Base-by-base conservation (phyloP, 92 coral and sea anemone genomes). In the Epizoanthus ramosus region DNA sequence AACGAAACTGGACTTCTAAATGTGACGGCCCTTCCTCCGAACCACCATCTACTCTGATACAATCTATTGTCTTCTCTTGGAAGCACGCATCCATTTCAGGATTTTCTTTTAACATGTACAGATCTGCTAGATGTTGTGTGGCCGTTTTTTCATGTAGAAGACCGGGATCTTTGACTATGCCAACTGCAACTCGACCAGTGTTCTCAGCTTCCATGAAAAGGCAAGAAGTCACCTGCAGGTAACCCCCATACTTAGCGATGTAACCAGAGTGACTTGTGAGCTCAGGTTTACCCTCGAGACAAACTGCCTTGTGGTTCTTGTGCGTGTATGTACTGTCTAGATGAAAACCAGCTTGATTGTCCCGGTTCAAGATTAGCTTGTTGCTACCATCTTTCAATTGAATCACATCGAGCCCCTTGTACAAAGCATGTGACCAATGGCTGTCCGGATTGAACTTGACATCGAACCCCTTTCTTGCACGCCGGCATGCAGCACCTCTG, bases 351-450 rank as follows among this genome's bases (percentile, higher is more conserved):
- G 88, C 88, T 77, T 85, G 72, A 63, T 80, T 35, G 3, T 80
- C 84, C 64, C 75, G 60, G 50, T 80, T 79, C 17, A 80, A 66
- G 15, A 80, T 31, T 19, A 85, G 45, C 57, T 81, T 81, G 71
- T 68, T 68, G 9, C 37, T 68, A 5, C 85, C 79, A 70, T 68
- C 87, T 63, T 57, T 79, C 15, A 57, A 25, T 71, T 65, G 80
- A 17, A 86, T 86, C 59, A n/a, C 68, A 68, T 86, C 85, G 54
- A 86, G 89, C 19, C 89, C 86, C 17, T 57, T 80, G 76, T 85
- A 85, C 41, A 85, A 85, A 43, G 70, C 23, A 75, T 57, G 47
- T 50, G 89, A 79, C 89, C 85, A 85, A 56, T 79, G 89, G 68
- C 79, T 69, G 67, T 85, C 89, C 23, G 89, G 89, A 56, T 85